A percentile compares a stretch with the other conserved stretches of the same genome.
Evolutionary conservation across 2,888 invertebrate genomes (phyloP).

Genomic region (Dichetophora obliterata): DNA sequence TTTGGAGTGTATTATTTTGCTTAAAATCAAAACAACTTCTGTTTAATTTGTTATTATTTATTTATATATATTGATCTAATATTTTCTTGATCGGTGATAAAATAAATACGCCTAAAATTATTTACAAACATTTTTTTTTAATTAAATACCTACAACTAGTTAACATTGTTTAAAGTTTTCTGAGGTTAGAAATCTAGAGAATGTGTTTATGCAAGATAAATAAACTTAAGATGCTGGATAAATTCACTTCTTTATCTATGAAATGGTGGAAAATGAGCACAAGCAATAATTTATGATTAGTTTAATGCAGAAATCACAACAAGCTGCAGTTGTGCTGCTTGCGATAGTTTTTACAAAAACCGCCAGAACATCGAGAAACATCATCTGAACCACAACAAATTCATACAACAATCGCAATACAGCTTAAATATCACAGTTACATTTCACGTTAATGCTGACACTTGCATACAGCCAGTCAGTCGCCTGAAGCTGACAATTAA

Average conservation of each 20-base stretch:
- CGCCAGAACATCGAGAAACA: background rate
- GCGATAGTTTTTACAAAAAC: background rate
- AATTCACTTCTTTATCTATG: background rate
- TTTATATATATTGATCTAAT: background rate
- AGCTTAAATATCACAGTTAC: conserved; percentile 37
- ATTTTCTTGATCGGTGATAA: background rate
- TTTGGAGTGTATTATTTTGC: background rate
- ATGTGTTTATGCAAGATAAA: background rate
- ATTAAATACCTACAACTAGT: conserved; percentile 15
- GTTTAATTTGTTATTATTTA: background rate
- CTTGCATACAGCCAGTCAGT: background rate
- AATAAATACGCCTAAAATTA: conserved; percentile 1
- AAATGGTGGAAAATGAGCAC: background rate
- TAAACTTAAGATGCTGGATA: background rate
- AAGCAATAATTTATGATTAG: background rate
- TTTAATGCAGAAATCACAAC: conserved; percentile 5
- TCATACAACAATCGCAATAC: background rate
- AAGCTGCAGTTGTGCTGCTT: background rate
- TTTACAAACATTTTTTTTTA: background rate
- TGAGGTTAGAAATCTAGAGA: background rate
- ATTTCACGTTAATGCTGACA: background rate
- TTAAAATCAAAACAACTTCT: background rate
- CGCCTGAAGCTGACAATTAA: background rate
- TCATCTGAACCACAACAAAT: background rate
- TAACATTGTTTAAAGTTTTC: conserved; percentile 12